Conservation (phyloP, 1,140 invertebrate genomes). For the Wasmannia auropunctata region DNA sequence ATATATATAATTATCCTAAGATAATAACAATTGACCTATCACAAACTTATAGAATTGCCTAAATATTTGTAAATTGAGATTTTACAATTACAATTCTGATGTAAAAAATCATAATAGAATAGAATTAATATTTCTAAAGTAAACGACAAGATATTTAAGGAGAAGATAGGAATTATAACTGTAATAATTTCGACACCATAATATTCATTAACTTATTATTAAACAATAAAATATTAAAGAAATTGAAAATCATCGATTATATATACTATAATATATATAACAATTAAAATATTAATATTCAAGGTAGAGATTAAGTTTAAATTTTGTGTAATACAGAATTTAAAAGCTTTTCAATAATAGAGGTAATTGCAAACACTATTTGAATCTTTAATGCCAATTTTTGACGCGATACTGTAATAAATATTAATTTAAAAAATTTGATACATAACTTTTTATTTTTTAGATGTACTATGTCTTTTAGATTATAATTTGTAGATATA, state of each 20-base stretch:
- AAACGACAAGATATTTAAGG: background rate
- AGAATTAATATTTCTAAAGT: background rate
- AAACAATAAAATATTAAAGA: slow-evolving; percentile 13
- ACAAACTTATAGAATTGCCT: background rate
- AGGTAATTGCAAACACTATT: background rate
- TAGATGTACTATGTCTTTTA: background rate
- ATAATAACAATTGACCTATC: background rate
- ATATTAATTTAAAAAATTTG: background rate
- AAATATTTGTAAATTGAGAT: background rate
- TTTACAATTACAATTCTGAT: background rate
- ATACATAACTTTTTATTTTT: background rate
- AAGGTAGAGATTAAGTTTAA: background rate
- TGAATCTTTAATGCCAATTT: background rate
- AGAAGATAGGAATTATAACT: background rate
- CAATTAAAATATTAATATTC: slow-evolving; percentile 21
- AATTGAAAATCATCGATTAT: background rate
- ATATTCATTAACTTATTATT: background rate
- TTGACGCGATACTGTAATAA: background rate
- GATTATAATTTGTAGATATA: background rate
- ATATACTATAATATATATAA: too few relatives aligned
- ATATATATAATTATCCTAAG: too few relatives aligned
- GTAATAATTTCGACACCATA: background rate
- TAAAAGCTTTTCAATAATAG: background rate
- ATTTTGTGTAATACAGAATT: background rate
- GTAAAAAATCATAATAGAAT: background rate